These are phyloP conservation scores for Ichneumoninae sp. DNA, from an alignment of 2,888 invertebrate genomes.

Conservation along the genomic window DNA sequence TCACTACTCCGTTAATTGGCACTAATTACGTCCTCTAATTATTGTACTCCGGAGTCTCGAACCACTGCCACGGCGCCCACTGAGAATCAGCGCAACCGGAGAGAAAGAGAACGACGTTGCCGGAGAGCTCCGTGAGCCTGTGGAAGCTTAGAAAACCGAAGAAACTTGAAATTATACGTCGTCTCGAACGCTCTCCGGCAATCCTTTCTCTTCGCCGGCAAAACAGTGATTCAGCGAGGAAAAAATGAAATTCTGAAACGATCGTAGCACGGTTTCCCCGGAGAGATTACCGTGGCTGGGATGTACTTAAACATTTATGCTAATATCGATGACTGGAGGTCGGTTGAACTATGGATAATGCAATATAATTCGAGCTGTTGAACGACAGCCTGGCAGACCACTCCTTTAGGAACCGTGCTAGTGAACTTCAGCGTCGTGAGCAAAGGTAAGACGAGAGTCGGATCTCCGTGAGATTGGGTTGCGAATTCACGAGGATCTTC, in stretches of 20 bases:
- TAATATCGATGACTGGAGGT: background rate
- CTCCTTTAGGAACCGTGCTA: background rate
- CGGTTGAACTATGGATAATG: background rate
- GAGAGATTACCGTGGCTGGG: background rate
- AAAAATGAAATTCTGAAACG: constrained; percentile 14
- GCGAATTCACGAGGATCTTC: constrained; percentile 11
- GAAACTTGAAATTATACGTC: constrained; percentile 62
- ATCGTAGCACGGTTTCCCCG: background rate
- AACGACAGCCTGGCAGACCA: background rate
- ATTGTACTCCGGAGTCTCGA: constrained; percentile 76
- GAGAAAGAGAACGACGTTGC: constrained; percentile 15
- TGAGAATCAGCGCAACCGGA: constrained; percentile 43
- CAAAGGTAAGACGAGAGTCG: background rate
- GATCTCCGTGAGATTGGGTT: constrained; percentile 24
- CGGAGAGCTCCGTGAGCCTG: constrained; percentile 18
- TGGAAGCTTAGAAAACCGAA: constrained; percentile 59
- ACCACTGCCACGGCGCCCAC: constrained; percentile 70
- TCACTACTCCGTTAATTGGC: constrained; percentile 78
- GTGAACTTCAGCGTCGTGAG: background rate
- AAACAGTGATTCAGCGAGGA: background rate
- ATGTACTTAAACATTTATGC: background rate
- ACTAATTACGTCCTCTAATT: constrained; percentile 80
- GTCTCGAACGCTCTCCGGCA: constrained; percentile 15
- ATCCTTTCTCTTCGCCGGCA: constrained; percentile 1
- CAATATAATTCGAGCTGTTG: constrained; percentile 1